These are phyloP conservation scores for Deilephila porcellus DNA, from an alignment of 2,888 invertebrate species.

Conservation along the genomic window DNA sequence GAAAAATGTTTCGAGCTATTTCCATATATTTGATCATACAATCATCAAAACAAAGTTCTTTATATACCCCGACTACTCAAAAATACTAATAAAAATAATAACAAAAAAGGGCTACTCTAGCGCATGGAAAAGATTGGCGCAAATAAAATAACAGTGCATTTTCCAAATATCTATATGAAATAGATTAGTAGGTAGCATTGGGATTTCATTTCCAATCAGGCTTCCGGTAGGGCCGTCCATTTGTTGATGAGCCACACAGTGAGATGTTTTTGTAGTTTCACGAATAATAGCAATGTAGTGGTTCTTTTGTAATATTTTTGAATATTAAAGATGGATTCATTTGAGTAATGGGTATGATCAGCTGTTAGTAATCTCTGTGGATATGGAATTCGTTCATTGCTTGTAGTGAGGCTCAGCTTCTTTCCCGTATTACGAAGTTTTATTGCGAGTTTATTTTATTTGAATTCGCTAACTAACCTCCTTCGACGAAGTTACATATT, in stretches of 20 bases:
- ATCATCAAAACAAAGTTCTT: no score
- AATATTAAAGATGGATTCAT: slow-evolving; percentile 18
- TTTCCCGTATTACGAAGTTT: not conserved
- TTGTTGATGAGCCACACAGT: slow-evolving; percentile 47
- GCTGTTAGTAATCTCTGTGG: not conserved
- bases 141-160: not conserved
- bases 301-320: not conserved
- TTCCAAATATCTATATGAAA: not conserved
- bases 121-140: not conserved
- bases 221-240: slow-evolving; percentile 39
- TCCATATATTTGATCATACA: no score
- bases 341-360: not conserved
- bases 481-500: no score
- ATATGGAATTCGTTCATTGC: not conserved
- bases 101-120: not conserved
- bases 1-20: no score
- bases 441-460: not conserved
- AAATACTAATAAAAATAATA: not conserved
- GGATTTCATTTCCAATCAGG: slow-evolving; percentile 31
- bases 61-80: not conserved
- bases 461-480: not conserved
- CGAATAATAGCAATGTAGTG: not conserved
- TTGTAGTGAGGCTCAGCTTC: not conserved
- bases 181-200: slow-evolving; percentile 2
- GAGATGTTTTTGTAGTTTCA: slow-evolving; percentile 39